Base-by-base conservation (phyloP, 2,797 vertebrate species). In the Melanotaenia boesemani region DNA sequence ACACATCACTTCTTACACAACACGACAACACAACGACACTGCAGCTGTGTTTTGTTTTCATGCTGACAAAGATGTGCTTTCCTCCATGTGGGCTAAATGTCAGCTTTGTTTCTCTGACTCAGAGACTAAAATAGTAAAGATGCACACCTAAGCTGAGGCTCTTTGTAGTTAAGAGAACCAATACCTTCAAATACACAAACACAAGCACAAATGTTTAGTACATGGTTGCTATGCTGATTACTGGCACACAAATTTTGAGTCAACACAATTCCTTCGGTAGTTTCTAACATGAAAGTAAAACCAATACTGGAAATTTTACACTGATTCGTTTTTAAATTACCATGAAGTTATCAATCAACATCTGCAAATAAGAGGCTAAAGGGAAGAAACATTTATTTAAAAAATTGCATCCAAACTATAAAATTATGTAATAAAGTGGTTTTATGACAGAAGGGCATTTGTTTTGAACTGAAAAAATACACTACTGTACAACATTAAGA, bases 31-130 rank as follows among this genome's bases (percentile, higher is more conserved):
- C 76, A 73, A 75, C 82, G 87, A 69, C 85, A 55, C 84, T 86
- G 89, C 90, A 93, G 79, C 86, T 89, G 88, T 89, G 91, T 86
- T 87, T 50, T 89, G 85, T 81, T 88, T 88, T 85, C 76, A 79
- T 60, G 79, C 85, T 85, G 84, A 91, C 77, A 82, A 85, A 86
- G 84, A 86, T 82, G 76, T 83, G 71, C 82, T 75, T 73, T 86
- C 62, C 85, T 82, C 76, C 80, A 69, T 11, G 77, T 41, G 78
- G 74, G 63, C 57, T 56, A 68, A 75, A 81, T 67, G 85, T 85
- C 77, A 57, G 85, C 80, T 84, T 77, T 77, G 76, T 88, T 90
- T 90, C 81, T 78, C 79, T 93, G 88, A 92, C 74, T 91, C 88
- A 90, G 56, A 80, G 76, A 74, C 85, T 70, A 82, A 86, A 91